Conservation (phyloP, 2,888 invertebrate genomes). For the Nemotelus pantherinus region DNA sequence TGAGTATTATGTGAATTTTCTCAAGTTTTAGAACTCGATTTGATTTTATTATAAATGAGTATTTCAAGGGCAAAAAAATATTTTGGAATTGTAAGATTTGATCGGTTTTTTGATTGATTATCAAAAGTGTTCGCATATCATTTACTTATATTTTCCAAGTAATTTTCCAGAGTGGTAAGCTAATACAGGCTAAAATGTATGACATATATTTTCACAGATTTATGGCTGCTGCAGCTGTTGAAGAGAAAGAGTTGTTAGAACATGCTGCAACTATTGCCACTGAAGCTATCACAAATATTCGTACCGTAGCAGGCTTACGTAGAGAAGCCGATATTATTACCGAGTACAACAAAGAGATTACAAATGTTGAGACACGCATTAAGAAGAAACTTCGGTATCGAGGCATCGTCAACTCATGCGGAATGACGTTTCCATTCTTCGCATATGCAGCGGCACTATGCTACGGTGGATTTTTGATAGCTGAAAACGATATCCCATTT, state of each 20-base stretch:
- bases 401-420: conserved; percentile 76
- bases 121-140: too few relatives aligned
- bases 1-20: neutral
- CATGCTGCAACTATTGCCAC: conserved; percentile 77
- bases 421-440: conserved; percentile 77
- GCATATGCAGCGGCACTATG: conserved; percentile 77
- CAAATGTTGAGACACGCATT: conserved; percentile 66
- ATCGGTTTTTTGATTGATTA: too few relatives aligned
- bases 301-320: conserved; percentile 75
- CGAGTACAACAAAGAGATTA: conserved; percentile 70
- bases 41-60: neutral
- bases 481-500: conserved; percentile 71
- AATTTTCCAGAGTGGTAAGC: neutral
- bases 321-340: conserved; percentile 71
- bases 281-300: conserved; percentile 77
- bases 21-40: conserved; percentile 55
- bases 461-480: conserved; percentile 78
- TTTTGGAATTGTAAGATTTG: neutral
- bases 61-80: neutral
- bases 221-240: conserved; percentile 70
- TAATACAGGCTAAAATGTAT: neutral
- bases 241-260: conserved; percentile 73
- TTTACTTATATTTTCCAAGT: too few relatives aligned
- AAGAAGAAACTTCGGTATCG: conserved; percentile 70
- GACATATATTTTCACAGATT: conserved; percentile 58